Conservation (phyloP, 2,113 vertebrate species). For the Saiga tatarica region DNA sequence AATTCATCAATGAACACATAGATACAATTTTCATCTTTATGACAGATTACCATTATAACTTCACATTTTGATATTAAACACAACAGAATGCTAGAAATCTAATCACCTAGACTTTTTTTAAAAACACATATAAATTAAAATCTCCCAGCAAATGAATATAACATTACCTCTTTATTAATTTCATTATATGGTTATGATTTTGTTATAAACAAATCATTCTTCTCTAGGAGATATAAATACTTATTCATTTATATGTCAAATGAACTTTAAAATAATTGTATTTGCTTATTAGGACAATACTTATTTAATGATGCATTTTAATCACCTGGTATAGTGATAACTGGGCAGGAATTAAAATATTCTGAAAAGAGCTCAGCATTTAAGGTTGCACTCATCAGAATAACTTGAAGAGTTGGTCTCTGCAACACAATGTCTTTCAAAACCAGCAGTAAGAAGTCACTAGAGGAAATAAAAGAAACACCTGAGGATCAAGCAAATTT, state of each 20-base stretch:
- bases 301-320: background rate
- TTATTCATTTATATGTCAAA: background rate
- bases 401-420: constrained; percentile 91
- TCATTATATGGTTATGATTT: background rate
- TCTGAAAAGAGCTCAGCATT: constrained; percentile 95
- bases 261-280: background rate
- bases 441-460: constrained; percentile 97
- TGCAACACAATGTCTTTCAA: constrained; percentile 92
- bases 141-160: background rate
- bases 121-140: constrained; percentile 22
- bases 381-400: constrained; percentile 97
- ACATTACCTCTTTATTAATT: background rate
- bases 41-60: background rate
- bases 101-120: constrained; percentile 4
- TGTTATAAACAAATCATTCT: background rate
- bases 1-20: background rate
- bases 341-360: constrained; percentile 91
- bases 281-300: constrained; percentile 30
- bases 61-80: constrained; percentile 6
- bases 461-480: constrained; percentile 76
- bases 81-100: background rate
- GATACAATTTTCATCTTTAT: background rate
- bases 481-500: background rate
- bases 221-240: background rate
- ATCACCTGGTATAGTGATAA: constrained; percentile 94